Conservation (phyloP, 2,113 vertebrate species). For the Misgurnus mizolepis region DNA sequence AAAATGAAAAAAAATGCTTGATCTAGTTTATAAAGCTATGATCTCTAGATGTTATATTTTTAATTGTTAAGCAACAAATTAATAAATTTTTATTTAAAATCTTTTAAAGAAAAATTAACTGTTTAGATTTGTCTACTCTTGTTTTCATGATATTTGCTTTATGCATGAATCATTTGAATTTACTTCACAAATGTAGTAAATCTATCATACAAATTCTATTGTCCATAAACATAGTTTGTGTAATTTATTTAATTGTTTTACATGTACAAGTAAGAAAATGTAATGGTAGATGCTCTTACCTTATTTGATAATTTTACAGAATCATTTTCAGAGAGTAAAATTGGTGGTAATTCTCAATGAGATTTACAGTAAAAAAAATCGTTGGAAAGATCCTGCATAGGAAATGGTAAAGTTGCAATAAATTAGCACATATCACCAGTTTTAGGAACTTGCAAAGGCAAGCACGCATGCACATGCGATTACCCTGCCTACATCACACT, state of each 20-base stretch:
- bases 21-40: too few species aligned
- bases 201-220: too few species aligned
- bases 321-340: background rate
- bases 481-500: background rate
- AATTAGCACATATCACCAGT: background rate
- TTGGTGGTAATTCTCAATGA: background rate
- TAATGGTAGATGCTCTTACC: slow-evolving; percentile 1
- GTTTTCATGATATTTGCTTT: too few species aligned
- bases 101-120: too few species aligned
- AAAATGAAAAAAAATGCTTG: too few species aligned
- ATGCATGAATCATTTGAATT: too few species aligned
- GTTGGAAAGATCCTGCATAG: background rate
- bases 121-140: too few species aligned
- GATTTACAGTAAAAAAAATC: background rate
- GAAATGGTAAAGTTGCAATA: slow-evolving; percentile 1
- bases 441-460: background rate
- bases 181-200: too few species aligned
- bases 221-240: background rate
- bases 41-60: too few species aligned
- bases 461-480: background rate
- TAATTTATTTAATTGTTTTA: background rate
- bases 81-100: too few species aligned
- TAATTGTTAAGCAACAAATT: too few species aligned
- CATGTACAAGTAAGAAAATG: background rate
- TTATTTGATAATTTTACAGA: background rate